Conservation (phyloP, 2,797 vertebrate species). For the Squalus acanthias region DNA sequence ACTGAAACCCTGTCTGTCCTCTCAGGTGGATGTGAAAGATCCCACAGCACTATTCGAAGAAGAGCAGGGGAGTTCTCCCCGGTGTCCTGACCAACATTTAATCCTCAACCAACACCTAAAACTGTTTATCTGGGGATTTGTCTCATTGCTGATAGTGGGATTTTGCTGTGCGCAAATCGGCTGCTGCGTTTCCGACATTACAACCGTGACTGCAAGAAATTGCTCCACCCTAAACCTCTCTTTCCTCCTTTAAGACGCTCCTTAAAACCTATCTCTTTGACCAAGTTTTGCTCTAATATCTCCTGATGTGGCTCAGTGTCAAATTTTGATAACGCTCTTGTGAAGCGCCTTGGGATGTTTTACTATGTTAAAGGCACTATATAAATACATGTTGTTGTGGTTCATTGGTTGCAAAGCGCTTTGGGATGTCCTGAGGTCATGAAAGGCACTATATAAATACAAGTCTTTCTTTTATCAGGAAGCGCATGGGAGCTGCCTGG, state of each 20-base stretch:
- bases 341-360: too few species aligned
- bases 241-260: too few species aligned
- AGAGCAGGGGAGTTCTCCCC: background rate
- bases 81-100: background rate
- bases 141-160: background rate
- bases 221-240: too few species aligned
- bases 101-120: background rate
- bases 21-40: background rate
- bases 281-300: too few species aligned
- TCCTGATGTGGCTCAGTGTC: too few species aligned
- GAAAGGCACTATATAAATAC: background rate
- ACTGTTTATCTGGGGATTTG: background rate
- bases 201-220: background rate
- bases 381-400: too few species aligned
- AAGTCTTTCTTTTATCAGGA: background rate
- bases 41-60: background rate
- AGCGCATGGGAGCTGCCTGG: background rate
- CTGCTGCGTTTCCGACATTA: background rate
- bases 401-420: background rate
- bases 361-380: too few species aligned
- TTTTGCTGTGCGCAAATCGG: background rate
- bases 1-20: background rate
- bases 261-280: too few species aligned
- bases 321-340: too few species aligned
- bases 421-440: background rate